phyloP scores from a whole-genome alignment of 2,888 invertebrate species.

The Epiblema foenella region DNA sequence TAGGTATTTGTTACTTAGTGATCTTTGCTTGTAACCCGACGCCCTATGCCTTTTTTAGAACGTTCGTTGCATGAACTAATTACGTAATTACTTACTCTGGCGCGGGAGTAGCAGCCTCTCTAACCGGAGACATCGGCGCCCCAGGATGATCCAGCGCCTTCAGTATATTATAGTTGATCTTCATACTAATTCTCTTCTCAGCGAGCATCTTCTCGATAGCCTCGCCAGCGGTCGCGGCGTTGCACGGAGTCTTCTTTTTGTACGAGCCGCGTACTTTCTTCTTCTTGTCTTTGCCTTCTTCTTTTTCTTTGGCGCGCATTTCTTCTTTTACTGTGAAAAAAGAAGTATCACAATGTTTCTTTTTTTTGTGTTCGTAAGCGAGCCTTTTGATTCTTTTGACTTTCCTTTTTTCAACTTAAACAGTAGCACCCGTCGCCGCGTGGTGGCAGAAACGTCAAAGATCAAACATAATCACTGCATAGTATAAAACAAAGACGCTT shows the following conservation, averaged over 20 bases:
- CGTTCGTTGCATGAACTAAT: too few species aligned
- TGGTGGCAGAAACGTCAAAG: too few species aligned
- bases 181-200: constrained; percentile 97
- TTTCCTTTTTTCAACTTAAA: too few species aligned
- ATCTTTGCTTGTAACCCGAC: too few species aligned
- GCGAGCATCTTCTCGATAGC: constrained; percentile 98
- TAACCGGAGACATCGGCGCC: constrained; percentile 55
- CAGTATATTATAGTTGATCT: constrained; percentile 99
- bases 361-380: too few species aligned
- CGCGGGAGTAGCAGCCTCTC: constrained; percentile 43
- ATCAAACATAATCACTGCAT: too few species aligned
- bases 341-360: neutral
- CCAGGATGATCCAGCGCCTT: constrained; percentile 88
- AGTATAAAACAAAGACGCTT: too few species aligned
- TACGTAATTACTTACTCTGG: constrained; percentile 52
- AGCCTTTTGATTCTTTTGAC: too few species aligned
- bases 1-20: too few species aligned
- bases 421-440: too few species aligned
- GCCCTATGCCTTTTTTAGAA: too few species aligned
- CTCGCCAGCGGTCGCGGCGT: constrained; percentile 91
- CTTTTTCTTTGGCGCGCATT: constrained; percentile 90
- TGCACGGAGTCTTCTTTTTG: constrained; percentile 86
- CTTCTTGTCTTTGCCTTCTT: constrained; percentile 94
- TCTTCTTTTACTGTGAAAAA: constrained; percentile 90
- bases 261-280: constrained; percentile 89